Evolutionary conservation across 2,888 invertebrate species (phyloP).

Genomic region (Creontiades dilutus): DNA sequence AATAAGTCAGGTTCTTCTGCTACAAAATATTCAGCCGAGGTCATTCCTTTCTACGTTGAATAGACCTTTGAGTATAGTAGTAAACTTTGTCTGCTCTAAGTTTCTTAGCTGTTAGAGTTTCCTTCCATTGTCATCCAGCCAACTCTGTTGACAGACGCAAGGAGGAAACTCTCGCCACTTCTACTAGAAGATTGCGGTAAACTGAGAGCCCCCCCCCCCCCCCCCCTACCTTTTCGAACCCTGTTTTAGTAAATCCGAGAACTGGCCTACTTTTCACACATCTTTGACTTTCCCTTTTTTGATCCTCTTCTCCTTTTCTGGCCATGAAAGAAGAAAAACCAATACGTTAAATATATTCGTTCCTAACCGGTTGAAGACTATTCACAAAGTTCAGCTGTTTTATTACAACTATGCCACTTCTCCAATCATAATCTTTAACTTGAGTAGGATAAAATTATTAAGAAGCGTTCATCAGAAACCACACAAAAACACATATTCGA

Average conservation of each 20-base stretch:
- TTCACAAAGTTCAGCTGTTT: no score
- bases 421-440: no score
- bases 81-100: constrained; percentile 1
- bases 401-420: no score
- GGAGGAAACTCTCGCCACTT: neutral
- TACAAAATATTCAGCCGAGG: neutral
- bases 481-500: no score
- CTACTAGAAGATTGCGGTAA: neutral
- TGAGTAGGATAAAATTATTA: no score
- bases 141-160: neutral
- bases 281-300: neutral
- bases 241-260: constrained; percentile 2
- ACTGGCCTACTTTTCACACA: neutral
- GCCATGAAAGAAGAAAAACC: neutral
- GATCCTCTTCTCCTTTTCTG: neutral
- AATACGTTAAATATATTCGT: neutral
- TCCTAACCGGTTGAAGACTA: neutral
- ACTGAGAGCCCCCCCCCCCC: neutral
- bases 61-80: neutral
- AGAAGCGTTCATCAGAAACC: no score
- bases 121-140: constrained; percentile 38
- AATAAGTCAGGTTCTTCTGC: no score
- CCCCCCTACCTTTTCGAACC: neutral
- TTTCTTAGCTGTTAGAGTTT: constrained; percentile 38
- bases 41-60: neutral